Evolutionary conservation across 2,797 vertebrate genomes (phyloP).

Genomic region (Potorous gilbertii): DNA sequence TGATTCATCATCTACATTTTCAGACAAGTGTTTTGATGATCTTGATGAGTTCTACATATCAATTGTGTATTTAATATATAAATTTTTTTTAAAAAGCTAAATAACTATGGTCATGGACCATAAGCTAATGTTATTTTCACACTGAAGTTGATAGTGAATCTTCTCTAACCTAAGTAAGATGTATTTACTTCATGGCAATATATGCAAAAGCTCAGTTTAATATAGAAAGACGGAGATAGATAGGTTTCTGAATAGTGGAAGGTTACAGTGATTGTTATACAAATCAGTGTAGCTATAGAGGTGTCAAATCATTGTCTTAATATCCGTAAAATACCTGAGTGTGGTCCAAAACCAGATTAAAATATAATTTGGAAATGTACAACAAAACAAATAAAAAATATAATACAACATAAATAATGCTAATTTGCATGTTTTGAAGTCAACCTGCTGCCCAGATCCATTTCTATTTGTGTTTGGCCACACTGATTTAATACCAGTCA

Average conservation of each 20-base stretch:
- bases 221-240: neutral
- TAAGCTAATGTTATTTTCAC: neutral
- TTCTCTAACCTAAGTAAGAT: neutral
- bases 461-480: neutral
- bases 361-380: neutral
- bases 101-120: neutral
- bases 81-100: neutral
- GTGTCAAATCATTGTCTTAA: neutral
- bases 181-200: neutral
- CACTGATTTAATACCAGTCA: neutral
- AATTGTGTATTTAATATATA: neutral
- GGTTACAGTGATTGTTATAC: neutral
- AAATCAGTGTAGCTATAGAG: constrained; percentile 10
- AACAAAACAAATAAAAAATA: neutral
- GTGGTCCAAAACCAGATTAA: too few relatives aligned
- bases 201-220: neutral
- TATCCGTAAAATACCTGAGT: too few relatives aligned
- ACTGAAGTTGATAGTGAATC: neutral
- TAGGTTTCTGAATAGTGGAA: constrained; percentile 1
- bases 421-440: neutral
- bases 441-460: neutral
- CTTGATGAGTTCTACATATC: neutral
- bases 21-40: neutral
- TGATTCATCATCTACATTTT: neutral
- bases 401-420: neutral